A percentile compares a stretch with the other conserved stretches of the same genome.
Conservation (phyloP, 2,888 invertebrate genomes). For the Macropis europaea region DNA sequence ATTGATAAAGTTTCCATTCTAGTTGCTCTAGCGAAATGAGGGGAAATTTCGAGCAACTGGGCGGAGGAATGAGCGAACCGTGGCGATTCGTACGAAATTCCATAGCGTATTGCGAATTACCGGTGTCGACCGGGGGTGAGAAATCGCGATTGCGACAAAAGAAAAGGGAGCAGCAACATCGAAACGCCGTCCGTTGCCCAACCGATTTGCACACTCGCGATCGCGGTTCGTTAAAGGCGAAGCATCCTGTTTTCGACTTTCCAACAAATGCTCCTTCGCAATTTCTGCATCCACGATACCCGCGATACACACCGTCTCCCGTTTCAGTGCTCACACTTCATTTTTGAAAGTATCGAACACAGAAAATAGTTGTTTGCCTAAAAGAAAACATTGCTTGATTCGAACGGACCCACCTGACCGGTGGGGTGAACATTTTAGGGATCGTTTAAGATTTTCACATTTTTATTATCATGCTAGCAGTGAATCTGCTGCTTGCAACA, state of each 20-base stretch:
- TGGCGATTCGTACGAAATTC: constrained; percentile 5
- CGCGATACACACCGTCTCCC: no score
- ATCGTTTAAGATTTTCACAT: no score
- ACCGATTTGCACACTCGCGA: constrained; percentile 39
- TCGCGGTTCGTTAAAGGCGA: constrained; percentile 60
- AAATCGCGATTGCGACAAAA: constrained; percentile 1
- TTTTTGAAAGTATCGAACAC: no score
- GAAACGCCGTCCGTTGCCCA: constrained; percentile 25
- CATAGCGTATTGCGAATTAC: not conserved
- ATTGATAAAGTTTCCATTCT: not conserved
- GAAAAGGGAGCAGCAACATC: not conserved
- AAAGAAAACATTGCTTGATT: no score
- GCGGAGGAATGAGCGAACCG: no score
- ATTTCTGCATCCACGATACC: not conserved
- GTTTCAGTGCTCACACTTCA: no score
- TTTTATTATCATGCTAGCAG: no score
- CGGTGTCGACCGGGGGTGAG: constrained; percentile 5
- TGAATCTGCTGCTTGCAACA: no score
- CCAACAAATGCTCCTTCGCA: constrained; percentile 15
- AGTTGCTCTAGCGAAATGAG: not conserved
- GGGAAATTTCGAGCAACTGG: not conserved
- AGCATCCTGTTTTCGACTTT: constrained; percentile 69
- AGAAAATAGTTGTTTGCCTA: no score
- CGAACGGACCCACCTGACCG: no score
- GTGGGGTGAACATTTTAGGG: no score